Evolutionary conservation across 2,113 vertebrate genomes (phyloP).

Genomic region (Bungarus multicinctus): DNA sequence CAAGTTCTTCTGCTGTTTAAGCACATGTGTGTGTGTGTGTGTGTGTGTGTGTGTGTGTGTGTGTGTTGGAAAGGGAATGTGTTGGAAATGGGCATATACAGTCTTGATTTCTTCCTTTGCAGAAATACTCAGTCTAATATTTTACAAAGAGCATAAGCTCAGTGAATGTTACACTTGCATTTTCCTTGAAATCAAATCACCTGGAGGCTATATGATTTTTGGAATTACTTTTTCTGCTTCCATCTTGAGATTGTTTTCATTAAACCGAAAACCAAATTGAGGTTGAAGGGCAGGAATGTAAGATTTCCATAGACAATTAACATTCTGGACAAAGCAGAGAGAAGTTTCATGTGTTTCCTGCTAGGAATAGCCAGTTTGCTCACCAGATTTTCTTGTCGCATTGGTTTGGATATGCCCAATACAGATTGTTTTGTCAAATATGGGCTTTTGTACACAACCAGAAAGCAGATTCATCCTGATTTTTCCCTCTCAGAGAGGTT

Average conservation of each 20-base stretch:
- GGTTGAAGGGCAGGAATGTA: constrained; percentile 21
- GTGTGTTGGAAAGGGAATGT: not conserved
- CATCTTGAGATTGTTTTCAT: constrained; percentile 9
- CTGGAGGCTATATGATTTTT: constrained; percentile 37
- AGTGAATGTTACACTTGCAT: constrained; percentile 20
- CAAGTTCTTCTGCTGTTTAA: constrained; percentile 41
- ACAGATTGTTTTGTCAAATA: not conserved
- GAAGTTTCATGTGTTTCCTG: not conserved
- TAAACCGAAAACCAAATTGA: constrained; percentile 23
- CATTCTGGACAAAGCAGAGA: constrained; percentile 10
- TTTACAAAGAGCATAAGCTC: constrained; percentile 31
- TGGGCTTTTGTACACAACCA: not conserved
- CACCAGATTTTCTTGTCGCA: not conserved
- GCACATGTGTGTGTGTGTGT: not conserved
- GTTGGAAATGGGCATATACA: not conserved
- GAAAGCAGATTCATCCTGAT: not conserved
- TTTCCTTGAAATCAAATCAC: constrained; percentile 7
- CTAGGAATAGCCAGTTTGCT: not conserved
- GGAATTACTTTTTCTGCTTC: constrained; percentile 13
- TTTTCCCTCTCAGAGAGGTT: not conserved
- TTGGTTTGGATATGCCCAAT: not conserved
- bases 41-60: not conserved
- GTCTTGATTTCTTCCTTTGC: not conserved
- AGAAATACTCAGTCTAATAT: constrained; percentile 17
- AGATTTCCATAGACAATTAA: constrained; percentile 26